phyloP scores from a whole-genome alignment of 1,140 invertebrate genomes.

The Cyclargus thomasi region DNA sequence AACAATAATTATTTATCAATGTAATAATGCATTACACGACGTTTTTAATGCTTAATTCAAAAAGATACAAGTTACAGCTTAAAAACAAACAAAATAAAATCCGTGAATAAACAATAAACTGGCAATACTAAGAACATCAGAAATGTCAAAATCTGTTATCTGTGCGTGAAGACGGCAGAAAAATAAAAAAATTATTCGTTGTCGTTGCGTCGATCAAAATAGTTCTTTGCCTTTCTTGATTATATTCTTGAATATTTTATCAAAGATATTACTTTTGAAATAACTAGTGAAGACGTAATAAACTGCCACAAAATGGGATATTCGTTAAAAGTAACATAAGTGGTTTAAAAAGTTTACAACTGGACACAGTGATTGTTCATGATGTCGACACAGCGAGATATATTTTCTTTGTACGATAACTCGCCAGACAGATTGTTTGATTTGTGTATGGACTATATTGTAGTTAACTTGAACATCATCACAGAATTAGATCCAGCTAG shows the following conservation, averaged over 20 bases:
- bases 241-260: neutral
- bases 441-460: slow-evolving; percentile 49
- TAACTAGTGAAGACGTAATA: neutral
- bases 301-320: slow-evolving; percentile 15
- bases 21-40: no score
- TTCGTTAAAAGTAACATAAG: neutral
- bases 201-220: slow-evolving; percentile 43
- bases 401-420: slow-evolving; percentile 44
- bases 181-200: slow-evolving; percentile 13
- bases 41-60: no score
- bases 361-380: slow-evolving; percentile 30
- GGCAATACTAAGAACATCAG: neutral
- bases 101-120: neutral
- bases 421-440: slow-evolving; percentile 49
- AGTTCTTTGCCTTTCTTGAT: slow-evolving; percentile 19
- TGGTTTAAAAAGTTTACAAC: slow-evolving; percentile 23
- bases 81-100: neutral
- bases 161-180: neutral
- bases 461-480: slow-evolving; percentile 47
- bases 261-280: slow-evolving; percentile 3
- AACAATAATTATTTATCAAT: no score
- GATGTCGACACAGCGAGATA: slow-evolving; percentile 41
- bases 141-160: neutral
- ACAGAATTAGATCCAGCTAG: slow-evolving; percentile 40
- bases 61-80: neutral